Evolutionary conservation across 2,797 vertebrate genomes (phyloP).

Genomic region (Salarias fasciatus): DNA sequence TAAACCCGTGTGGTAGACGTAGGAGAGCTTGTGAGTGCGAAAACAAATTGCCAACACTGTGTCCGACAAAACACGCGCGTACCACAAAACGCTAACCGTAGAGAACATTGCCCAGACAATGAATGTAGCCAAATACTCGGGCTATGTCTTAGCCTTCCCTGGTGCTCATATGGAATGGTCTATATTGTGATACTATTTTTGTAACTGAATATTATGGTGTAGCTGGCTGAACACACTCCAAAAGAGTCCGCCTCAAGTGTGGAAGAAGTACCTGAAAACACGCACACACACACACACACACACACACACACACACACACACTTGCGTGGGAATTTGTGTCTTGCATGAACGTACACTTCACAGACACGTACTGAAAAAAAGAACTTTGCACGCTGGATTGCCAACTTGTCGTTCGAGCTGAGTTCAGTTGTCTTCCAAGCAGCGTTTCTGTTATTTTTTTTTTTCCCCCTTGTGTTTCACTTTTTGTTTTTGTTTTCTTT

Average conservation of each 20-base stretch:
- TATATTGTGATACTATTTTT: conserved; percentile 85
- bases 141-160: conserved; percentile 78
- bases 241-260: conserved; percentile 64
- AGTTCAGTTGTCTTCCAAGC: conserved; percentile 67
- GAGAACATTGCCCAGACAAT: conserved; percentile 77
- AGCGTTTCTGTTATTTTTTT: no score
- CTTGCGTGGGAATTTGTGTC: conserved; percentile 53
- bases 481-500: neutral
- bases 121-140: conserved; percentile 83
- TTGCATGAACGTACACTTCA: conserved; percentile 73
- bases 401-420: conserved; percentile 53
- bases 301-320: conserved; percentile 27
- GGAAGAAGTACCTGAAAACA: conserved; percentile 55
- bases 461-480: no score
- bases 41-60: conserved; percentile 82
- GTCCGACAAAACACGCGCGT: conserved; percentile 70
- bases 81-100: conserved; percentile 57
- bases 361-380: conserved; percentile 1
- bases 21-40: conserved; percentile 79
- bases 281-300: conserved; percentile 2
- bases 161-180: conserved; percentile 82
- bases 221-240: conserved; percentile 68
- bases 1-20: conserved; percentile 74
- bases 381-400: conserved; percentile 65
- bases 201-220: conserved; percentile 77